Conservation (phyloP, 2,888 invertebrate species). For the Callinectes sapidus region DNA sequence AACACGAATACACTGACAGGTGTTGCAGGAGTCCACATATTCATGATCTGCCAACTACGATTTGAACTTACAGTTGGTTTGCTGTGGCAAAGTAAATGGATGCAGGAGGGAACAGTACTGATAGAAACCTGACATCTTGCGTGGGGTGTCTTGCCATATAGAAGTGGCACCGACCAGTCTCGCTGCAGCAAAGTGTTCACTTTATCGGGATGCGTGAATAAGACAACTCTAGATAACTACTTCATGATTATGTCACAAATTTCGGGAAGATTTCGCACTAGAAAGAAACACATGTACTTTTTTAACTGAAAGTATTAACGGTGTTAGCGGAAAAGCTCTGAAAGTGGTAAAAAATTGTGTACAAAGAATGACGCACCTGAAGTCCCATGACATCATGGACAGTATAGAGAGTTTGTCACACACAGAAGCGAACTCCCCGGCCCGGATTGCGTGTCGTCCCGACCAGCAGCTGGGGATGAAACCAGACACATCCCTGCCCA, state of each 20-base stretch:
- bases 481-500: conserved; percentile 32
- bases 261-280: neutral
- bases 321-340: neutral
- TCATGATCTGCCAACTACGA: neutral
- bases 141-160: conserved; percentile 35
- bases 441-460: neutral
- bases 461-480: conserved; percentile 43
- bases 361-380: conserved; percentile 42
- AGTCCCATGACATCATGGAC: conserved; percentile 46
- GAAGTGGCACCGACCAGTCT: conserved; percentile 42
- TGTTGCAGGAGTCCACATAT: neutral
- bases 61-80: conserved; percentile 45
- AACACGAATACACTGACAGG: neutral
- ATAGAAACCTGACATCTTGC: neutral
- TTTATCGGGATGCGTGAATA: neutral
- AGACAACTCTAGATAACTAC: neutral
- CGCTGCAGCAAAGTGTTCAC: neutral
- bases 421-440: conserved; percentile 32
- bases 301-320: neutral
- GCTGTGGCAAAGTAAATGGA: neutral
- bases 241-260: neutral
- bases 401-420: conserved; percentile 40
- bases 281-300: too few relatives aligned
- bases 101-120: neutral
- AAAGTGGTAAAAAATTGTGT: neutral